Percentiles rank a stretch among this genome's conserved stretches.
Evolutionary conservation across 2,888 invertebrate species (phyloP).

Genomic region (Drosophila suboccidentalis): DNA sequence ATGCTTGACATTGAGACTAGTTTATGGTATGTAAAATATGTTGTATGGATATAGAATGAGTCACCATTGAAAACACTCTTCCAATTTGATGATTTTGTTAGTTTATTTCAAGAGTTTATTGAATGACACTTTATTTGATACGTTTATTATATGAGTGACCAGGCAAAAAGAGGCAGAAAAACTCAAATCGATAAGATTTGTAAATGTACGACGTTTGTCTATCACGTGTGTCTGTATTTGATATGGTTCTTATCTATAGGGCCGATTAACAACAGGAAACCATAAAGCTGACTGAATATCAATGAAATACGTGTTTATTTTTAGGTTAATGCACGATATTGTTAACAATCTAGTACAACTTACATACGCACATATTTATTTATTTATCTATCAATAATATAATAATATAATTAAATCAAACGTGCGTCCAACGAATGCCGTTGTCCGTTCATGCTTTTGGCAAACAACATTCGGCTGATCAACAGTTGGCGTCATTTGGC

Average conservation of each 20-base stretch:
- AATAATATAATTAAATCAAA: neutral
- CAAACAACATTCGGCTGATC: conserved; percentile 63
- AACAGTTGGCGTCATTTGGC: conserved; percentile 67
- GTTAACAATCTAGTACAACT: conserved; percentile 1
- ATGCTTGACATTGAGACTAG: conserved; percentile 44
- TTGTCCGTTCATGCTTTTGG: conserved; percentile 68
- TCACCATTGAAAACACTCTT: conserved; percentile 11
- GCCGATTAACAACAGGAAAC: conserved; percentile 51
- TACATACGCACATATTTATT: neutral
- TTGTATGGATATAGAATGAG: neutral
- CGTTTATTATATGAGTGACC: neutral
- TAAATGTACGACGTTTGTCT: neutral
- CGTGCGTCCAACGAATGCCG: conserved; percentile 10
- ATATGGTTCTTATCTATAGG: conserved; percentile 42
- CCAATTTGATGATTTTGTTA: neutral
- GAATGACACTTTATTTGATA: neutral
- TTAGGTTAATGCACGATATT: conserved; percentile 63
- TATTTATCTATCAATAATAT: neutral
- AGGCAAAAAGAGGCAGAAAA: conserved; percentile 4
- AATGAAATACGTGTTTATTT: conserved; percentile 42
- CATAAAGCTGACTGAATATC: conserved; percentile 34
- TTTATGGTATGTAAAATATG: neutral
- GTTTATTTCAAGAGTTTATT: conserved; percentile 3
- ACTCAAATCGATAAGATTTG: neutral
- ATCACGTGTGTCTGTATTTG: conserved; percentile 64